phyloP scores from a whole-genome alignment of 2,888 invertebrate species.

The Diarsia rubi region DNA sequence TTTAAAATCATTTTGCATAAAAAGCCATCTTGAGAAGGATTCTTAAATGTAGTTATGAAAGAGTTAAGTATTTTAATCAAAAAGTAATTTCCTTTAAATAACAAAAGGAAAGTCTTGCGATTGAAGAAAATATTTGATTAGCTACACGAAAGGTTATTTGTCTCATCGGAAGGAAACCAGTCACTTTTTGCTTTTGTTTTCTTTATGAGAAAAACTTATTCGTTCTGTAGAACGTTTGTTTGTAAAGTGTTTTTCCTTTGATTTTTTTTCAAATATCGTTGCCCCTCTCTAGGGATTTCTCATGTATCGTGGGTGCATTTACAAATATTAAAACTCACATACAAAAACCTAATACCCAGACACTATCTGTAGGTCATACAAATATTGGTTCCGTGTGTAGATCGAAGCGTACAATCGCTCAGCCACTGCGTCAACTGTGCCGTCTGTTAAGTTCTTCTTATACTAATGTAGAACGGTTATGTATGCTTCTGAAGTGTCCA shows the following conservation, averaged over 20 bases:
- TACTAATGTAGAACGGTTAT: no score
- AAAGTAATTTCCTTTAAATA: conserved; percentile 54
- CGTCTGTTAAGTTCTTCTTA: no score
- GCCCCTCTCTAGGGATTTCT: background rate
- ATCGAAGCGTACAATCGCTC: no score
- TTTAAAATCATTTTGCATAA: conserved; percentile 16
- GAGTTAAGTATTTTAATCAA: conserved; percentile 45
- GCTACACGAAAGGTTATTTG: conserved; percentile 21
- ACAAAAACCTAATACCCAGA: background rate
- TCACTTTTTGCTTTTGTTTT: conserved; percentile 9
- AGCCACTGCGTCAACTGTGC: no score
- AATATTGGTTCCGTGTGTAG: no score
- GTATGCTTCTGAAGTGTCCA: no score
- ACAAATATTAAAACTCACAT: background rate
- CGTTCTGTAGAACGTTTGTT: background rate
- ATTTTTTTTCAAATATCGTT: no score
- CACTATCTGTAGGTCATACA: no score
- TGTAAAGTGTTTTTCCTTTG: no score
- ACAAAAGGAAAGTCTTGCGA: conserved; percentile 17
- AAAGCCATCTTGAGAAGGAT: conserved; percentile 11
- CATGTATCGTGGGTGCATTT: no score
- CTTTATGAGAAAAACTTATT: background rate
- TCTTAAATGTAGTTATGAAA: conserved; percentile 21
- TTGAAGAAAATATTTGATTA: conserved; percentile 54
- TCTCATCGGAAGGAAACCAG: background rate